phyloP scores from a whole-genome alignment of 2,113 vertebrate genomes.

The Heterochromis multidens region DNA sequence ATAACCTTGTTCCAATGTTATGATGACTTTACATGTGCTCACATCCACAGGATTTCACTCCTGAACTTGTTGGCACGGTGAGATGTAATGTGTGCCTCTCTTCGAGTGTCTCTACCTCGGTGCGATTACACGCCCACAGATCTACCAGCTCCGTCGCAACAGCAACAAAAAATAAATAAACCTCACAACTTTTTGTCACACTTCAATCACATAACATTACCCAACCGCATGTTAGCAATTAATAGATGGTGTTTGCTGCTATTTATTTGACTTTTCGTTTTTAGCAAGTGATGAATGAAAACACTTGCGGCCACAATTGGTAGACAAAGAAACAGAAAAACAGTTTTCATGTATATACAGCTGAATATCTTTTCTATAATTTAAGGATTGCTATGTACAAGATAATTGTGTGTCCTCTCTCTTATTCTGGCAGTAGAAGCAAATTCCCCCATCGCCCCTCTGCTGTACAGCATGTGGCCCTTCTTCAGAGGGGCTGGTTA shows the following conservation, averaged over 20 bases:
- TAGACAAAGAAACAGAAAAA: background rate
- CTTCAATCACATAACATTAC: slow-evolving; percentile 74
- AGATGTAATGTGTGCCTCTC: slow-evolving; percentile 64
- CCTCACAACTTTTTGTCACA: slow-evolving; percentile 75
- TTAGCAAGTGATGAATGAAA: slow-evolving; percentile 51
- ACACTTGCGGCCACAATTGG: background rate
- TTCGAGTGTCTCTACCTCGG: slow-evolving; percentile 67
- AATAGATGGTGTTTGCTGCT: slow-evolving; percentile 60
- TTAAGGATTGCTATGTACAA: background rate
- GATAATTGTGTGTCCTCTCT: slow-evolving; percentile 19
- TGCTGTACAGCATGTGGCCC: slow-evolving; percentile 68
- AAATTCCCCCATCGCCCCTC: slow-evolving; percentile 59
- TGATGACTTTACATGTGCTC: slow-evolving; percentile 75
- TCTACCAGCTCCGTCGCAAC: slow-evolving; percentile 65
- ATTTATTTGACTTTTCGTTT: slow-evolving; percentile 51
- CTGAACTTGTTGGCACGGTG: slow-evolving; percentile 70
- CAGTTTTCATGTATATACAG: background rate
- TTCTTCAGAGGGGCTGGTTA: slow-evolving; percentile 69
- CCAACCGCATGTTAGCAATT: slow-evolving; percentile 65
- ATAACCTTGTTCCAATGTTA: slow-evolving; percentile 75
- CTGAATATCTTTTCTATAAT: background rate
- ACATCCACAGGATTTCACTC: slow-evolving; percentile 70
- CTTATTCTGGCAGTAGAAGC: slow-evolving; percentile 42
- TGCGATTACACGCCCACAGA: slow-evolving; percentile 72
- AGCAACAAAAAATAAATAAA: slow-evolving; percentile 61